Evolutionary conservation across 2,888 invertebrate species (phyloP), one percentile per base, ranked within the genome.

Genomic region (Platerodrilus igneus): DNA sequence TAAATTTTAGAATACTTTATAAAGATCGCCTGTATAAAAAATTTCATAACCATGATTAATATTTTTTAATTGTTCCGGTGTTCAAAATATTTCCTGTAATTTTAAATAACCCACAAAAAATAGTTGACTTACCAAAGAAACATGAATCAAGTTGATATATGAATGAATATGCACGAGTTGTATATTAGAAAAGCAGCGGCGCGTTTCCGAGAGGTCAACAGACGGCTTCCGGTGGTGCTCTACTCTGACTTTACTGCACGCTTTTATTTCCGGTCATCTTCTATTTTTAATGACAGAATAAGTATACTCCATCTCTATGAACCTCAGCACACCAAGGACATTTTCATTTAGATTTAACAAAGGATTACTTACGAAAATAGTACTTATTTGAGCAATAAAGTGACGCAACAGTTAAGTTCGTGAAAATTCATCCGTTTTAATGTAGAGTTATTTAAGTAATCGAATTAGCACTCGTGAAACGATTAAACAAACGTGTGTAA

Each of bases 141-240:
- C 36, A 55, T 56, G 52, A 55, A 55, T 56, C 54, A 52, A 50
- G 41, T 44, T 55, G 53, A 53, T 53, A 51, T 54, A 54, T 53
- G 52, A 53, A 52, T 53, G 55, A 52, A 53, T 55, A 52, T 53
- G 49, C 47, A 48, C 44, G 42, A 51, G 53, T 47, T 50, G 50
- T 56, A 56, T 52, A 56, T 58, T 57, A 57, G 51, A 46, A 47
- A 51, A 26, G 49, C 56, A 56, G 50, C 56, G 55, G 54, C 45
- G 56, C 59, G 57, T 57, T 59, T 58, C 59, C 57, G 57, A 52
- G 57, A 56, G 59, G 59, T 59, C 59, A 59, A 59, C 57, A 59
- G 59, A 59, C 59, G 51, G 55, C 55, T 59, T 59, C 59, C 59
- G 57, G 57, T n/a, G n/a, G n/a, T 53, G 53, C 52, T 54, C 53